Evolutionary conservation across 2,797 vertebrate species (phyloP).

Genomic region (Chaetophractus vellerosus): DNA sequence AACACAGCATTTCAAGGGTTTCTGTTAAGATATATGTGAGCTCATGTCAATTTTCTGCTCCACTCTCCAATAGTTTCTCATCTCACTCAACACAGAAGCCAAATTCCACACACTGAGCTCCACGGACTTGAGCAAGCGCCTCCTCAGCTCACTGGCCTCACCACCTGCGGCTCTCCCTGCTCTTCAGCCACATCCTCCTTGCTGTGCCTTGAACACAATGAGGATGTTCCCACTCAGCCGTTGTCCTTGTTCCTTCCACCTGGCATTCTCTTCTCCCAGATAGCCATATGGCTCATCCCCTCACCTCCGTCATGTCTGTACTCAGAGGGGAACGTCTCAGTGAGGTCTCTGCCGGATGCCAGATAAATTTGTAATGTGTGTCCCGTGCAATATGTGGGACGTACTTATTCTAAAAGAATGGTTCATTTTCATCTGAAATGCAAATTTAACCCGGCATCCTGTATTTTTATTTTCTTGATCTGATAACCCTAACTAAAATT

Average conservation of each 20-base stretch:
- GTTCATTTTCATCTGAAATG: neutral
- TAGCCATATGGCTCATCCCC: too few species aligned
- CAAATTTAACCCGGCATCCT: neutral
- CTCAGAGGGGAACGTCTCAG: neutral
- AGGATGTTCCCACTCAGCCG: neutral
- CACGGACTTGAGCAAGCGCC: neutral
- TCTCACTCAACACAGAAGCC: neutral
- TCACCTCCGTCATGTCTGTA: neutral
- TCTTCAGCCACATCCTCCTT: neutral
- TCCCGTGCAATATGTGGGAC: neutral
- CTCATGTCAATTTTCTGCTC: neutral
- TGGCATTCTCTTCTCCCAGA: neutral
- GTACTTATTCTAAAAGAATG: neutral
- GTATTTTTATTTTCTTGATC: neutral
- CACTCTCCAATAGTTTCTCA: too few species aligned
- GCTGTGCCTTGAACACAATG: neutral
- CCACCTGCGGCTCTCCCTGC: neutral
- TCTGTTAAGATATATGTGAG: neutral
- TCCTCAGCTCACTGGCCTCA: neutral
- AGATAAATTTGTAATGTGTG: neutral
- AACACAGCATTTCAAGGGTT: neutral
- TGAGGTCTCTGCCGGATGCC: neutral
- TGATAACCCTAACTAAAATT: neutral
- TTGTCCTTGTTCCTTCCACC: too few species aligned
- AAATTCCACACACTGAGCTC: fast-evolving